Evolutionary conservation across 2,888 invertebrate species (phyloP).

Genomic region (Spodoptera picta): DNA sequence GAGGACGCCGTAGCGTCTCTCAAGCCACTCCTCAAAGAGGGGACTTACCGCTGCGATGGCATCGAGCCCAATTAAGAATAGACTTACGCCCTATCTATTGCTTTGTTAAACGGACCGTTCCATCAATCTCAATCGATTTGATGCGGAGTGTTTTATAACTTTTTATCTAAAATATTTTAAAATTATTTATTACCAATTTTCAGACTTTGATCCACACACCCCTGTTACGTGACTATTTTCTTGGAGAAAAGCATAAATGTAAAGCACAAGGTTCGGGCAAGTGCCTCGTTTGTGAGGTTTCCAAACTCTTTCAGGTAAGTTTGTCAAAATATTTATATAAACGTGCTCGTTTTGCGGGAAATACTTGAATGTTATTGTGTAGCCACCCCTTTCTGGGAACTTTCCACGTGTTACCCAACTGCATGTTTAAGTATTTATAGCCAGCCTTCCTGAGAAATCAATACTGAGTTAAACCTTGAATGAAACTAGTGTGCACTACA

Average conservation of each 20-base stretch:
- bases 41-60: too few relatives aligned
- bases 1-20: too few relatives aligned
- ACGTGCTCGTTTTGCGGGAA: conserved; percentile 16
- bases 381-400: conserved; percentile 41
- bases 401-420: conserved; percentile 29
- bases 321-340: conserved; percentile 4
- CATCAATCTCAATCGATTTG: too few relatives aligned
- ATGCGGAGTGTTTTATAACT: not conserved
- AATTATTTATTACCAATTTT: conserved; percentile 44
- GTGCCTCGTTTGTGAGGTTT: conserved; percentile 98
- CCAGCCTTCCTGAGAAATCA: conserved; percentile 23
- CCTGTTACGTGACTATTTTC: conserved; percentile 97
- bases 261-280: conserved; percentile 91
- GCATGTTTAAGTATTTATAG: conserved; percentile 39
- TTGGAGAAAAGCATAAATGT: conserved; percentile 97
- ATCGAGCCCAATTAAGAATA: too few relatives aligned
- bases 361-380: conserved; percentile 22
- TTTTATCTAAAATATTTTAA: not conserved
- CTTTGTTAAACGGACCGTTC: too few relatives aligned
- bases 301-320: conserved; percentile 96
- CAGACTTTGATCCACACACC: conserved; percentile 98
- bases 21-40: too few relatives aligned
- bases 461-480: conserved; percentile 20
- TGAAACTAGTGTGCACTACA: not conserved
- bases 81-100: too few relatives aligned